Evolutionary conservation across 2,888 invertebrate species (phyloP).

Genomic region (Latrodectus hesperus): DNA sequence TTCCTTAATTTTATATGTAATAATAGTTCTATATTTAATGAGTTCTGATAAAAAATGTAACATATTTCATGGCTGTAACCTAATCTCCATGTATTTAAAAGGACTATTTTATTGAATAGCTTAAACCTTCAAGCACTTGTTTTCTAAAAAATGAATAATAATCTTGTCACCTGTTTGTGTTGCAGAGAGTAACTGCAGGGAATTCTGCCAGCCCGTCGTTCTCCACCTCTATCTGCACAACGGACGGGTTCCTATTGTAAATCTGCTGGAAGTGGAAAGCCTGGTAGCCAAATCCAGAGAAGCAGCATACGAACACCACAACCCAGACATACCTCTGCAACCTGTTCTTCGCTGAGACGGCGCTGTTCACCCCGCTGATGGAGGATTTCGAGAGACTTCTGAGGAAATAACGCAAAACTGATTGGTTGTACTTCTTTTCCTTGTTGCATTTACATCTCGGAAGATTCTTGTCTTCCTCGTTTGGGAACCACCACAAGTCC

Average conservation of each 20-base stretch:
- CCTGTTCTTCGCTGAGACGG: conserved; percentile 5
- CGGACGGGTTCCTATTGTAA: conserved; percentile 36
- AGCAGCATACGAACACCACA: background rate
- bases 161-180: conserved; percentile 43
- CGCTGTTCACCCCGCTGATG: conserved; percentile 25
- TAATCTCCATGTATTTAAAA: too few species aligned
- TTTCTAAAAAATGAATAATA: too few species aligned
- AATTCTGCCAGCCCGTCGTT: conserved; percentile 58
- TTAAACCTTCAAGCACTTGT: too few species aligned
- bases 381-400: conserved; percentile 9
- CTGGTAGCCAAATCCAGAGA: conserved; percentile 42
- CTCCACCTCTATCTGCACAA: conserved; percentile 52
- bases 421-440: background rate
- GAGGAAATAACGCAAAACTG: background rate
- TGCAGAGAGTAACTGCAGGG: conserved; percentile 53
- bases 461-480: too few species aligned
- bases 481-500: too few species aligned
- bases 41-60: too few species aligned
- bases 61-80: too few species aligned
- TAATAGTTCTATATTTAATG: too few species aligned
- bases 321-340: background rate
- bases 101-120: too few species aligned
- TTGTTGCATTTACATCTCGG: background rate
- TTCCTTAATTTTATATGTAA: too few species aligned
- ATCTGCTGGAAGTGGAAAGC: conserved; percentile 9